These are phyloP conservation scores for Portevinia maculata DNA, from an alignment of 2,888 invertebrate species.

Conservation along the genomic window DNA sequence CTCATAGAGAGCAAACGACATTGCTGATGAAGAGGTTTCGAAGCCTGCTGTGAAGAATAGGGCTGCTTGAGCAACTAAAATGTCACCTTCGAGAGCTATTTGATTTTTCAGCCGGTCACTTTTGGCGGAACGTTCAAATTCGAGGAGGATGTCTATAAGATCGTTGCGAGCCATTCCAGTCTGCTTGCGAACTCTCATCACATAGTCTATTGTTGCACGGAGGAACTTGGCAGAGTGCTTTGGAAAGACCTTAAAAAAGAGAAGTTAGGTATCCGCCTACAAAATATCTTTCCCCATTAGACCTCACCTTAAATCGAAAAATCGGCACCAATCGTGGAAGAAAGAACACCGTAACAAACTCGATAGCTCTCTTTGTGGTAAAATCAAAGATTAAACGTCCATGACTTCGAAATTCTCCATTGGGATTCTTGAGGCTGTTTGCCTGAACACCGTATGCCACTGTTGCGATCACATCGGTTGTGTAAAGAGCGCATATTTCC, in stretches of 20 bases:
- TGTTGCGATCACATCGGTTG: constrained; percentile 83
- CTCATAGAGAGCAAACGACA: constrained; percentile 83
- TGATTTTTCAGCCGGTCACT: constrained; percentile 62
- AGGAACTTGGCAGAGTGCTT: constrained; percentile 80
- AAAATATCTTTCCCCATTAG: neutral
- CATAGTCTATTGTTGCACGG: constrained; percentile 81
- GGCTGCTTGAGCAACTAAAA: constrained; percentile 81
- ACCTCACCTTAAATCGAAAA: constrained; percentile 78
- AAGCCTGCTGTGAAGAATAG: constrained; percentile 82
- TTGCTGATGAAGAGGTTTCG: constrained; percentile 82
- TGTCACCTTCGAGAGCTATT: constrained; percentile 80
- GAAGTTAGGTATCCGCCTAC: neutral
- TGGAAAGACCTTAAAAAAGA: constrained; percentile 78
- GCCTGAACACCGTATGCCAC: constrained; percentile 83
- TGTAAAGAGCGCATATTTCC: constrained; percentile 80
- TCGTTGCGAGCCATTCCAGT: constrained; percentile 81
- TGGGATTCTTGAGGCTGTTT: constrained; percentile 82
- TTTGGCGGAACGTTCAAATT: constrained; percentile 77
- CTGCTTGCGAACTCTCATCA: constrained; percentile 81
- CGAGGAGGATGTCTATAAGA: constrained; percentile 81
- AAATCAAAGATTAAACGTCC: constrained; percentile 82
- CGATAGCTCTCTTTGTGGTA: constrained; percentile 79
- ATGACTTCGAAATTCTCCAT: constrained; percentile 82
- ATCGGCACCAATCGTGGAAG: constrained; percentile 81
- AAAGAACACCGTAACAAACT: constrained; percentile 82